A percentile compares a stretch with the other conserved stretches of the same genome.
Conservation (phyloP, 2,113 vertebrate species). For the Zapus hudsonius region DNA sequence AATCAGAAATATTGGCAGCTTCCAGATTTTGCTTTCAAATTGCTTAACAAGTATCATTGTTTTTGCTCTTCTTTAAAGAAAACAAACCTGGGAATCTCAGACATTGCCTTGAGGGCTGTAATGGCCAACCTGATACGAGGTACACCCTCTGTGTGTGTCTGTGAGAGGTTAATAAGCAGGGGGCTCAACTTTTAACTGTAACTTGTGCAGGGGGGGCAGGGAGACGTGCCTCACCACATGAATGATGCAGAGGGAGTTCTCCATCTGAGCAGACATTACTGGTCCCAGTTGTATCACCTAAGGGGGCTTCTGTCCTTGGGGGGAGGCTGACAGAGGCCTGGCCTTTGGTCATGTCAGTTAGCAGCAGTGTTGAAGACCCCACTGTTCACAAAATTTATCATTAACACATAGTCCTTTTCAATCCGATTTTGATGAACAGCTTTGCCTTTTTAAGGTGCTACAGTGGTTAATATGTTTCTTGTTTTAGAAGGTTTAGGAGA, state of each 20-base stretch:
- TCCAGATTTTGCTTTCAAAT: constrained; percentile 50
- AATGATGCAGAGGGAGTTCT: not conserved
- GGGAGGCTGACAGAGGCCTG: not conserved
- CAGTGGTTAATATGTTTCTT: constrained; percentile 8
- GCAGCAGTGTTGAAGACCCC: not conserved
- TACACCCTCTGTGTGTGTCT: no score
- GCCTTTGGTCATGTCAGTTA: not conserved
- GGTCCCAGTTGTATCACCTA: not conserved
- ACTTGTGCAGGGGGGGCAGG: not conserved
- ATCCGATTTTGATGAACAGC: constrained; percentile 6
- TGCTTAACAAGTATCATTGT: not conserved
- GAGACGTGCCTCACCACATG: not conserved
- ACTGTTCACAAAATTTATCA: not conserved
- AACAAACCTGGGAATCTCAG: not conserved
- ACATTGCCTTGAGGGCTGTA: not conserved
- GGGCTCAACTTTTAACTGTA: no score
- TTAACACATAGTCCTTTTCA: not conserved
- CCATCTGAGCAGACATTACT: not conserved
- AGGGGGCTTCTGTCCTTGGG: not conserved
- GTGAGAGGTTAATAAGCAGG: not conserved
- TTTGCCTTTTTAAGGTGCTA: not conserved
- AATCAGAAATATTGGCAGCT: constrained; percentile 1
- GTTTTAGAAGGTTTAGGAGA: not conserved
- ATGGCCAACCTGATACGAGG: not conserved
- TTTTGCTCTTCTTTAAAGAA: constrained; percentile 47